Evolutionary conservation across 2,113 vertebrate genomes (phyloP).

Genomic region (Nothocercus julius): DNA sequence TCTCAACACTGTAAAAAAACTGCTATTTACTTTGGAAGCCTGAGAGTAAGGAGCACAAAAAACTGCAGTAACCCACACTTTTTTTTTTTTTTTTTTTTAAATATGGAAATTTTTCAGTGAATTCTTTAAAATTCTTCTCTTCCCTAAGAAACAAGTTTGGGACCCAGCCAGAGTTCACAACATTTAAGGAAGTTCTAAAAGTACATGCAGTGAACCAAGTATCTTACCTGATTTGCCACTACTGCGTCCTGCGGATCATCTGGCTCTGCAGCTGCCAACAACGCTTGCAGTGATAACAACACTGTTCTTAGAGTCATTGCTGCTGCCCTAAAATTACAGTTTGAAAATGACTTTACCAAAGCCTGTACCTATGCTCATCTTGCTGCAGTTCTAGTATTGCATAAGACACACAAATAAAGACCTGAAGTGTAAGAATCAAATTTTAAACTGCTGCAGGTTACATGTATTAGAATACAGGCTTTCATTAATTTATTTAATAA

Average conservation of each 20-base stretch:
- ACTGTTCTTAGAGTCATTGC: slow-evolving; percentile 98
- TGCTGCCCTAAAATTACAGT: slow-evolving; percentile 86
- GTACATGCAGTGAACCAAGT: background rate
- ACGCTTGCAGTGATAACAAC: slow-evolving; percentile 94
- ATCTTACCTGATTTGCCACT: slow-evolving; percentile 94
- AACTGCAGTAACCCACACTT: background rate
- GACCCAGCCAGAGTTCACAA: background rate
- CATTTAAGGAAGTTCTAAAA: background rate
- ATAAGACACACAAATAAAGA: background rate
- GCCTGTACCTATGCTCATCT: background rate
- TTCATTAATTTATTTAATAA: too few relatives aligned
- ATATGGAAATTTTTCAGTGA: background rate
- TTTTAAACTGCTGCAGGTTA: background rate
- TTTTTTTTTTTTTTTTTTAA: too few relatives aligned
- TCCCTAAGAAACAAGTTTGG: background rate
- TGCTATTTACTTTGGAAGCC: background rate
- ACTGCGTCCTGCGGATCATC: slow-evolving; percentile 98
- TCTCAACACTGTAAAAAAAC: background rate
- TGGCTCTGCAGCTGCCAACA: slow-evolving; percentile 95
- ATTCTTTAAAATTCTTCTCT: background rate
- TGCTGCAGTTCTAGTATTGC: background rate
- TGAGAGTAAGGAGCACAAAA: background rate
- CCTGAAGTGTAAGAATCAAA: background rate
- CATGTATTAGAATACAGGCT: background rate
- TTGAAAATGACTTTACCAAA: slow-evolving; percentile 17